Conservation (phyloP, 2,797 vertebrate species). For the Neosilurus hyrtlii region DNA sequence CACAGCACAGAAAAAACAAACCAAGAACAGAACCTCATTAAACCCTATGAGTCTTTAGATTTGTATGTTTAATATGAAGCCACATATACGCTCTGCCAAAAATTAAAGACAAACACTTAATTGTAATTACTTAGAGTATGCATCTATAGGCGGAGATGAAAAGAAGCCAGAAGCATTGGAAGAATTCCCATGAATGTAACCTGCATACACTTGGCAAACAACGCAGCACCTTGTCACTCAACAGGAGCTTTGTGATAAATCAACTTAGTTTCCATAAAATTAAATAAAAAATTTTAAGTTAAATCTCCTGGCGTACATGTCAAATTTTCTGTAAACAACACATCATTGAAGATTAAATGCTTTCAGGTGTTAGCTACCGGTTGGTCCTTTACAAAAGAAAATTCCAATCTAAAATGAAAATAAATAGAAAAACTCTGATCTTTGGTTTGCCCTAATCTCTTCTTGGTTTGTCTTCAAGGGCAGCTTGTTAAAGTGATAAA, state of each 20-base stretch:
- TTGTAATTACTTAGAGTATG: background rate
- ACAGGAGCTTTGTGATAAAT: background rate
- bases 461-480: background rate
- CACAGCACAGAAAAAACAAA: background rate
- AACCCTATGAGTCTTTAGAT: background rate
- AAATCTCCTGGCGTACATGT: background rate
- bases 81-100: background rate
- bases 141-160: background rate
- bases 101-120: background rate
- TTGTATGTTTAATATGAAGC: background rate
- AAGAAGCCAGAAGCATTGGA: background rate
- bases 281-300: background rate
- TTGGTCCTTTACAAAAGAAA: background rate
- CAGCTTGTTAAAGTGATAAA: conserved; percentile 3
- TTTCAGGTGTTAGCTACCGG: background rate
- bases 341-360: background rate
- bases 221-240: conserved; percentile 9
- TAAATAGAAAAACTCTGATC: background rate
- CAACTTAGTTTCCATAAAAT: background rate
- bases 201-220: background rate
- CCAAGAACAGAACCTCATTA: background rate
- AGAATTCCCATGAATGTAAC: background rate
- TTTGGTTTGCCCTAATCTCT: background rate
- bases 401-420: background rate
- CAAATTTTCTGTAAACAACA: background rate